Evolutionary conservation across 64 coral and sea anemone species (phyloP).

Genomic region (Astreopora myriophthalma): DNA sequence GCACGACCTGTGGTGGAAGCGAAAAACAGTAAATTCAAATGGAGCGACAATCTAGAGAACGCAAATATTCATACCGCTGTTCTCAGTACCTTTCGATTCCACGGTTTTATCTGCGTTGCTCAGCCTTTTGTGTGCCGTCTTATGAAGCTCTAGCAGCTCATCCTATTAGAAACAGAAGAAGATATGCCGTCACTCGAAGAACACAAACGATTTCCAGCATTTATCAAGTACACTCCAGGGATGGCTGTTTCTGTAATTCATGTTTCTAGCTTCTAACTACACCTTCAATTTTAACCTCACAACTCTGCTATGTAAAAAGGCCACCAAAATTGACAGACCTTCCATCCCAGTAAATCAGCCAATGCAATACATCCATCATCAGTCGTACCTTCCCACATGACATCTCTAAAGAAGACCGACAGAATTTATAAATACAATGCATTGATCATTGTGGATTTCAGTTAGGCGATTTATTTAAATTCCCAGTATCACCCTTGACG

Average conservation of each 20-base stretch:
- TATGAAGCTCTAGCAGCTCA: constrained; percentile 51
- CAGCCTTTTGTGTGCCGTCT: constrained; percentile 58
- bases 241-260: no score
- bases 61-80: not conserved
- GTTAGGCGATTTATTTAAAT: no score
- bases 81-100: not conserved
- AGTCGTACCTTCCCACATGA: constrained; percentile 89
- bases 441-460: no score
- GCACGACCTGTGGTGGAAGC: not conserved
- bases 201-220: not conserved
- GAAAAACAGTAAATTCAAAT: not conserved
- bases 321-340: no score
- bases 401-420: constrained; percentile 65
- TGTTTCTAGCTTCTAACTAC: no score
- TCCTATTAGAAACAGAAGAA: constrained; percentile 44
- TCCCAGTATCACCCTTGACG: no score
- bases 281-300: no score
- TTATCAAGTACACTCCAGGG: no score
- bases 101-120: not conserved
- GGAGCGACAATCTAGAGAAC: not conserved
- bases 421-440: not conserved
- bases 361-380: constrained; percentile 95
- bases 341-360: constrained; percentile 93
- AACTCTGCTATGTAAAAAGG: no score
- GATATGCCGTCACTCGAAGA: not conserved